Conservation (phyloP, 2,113 vertebrate genomes). For the Rhizomys pruinosus region DNA sequence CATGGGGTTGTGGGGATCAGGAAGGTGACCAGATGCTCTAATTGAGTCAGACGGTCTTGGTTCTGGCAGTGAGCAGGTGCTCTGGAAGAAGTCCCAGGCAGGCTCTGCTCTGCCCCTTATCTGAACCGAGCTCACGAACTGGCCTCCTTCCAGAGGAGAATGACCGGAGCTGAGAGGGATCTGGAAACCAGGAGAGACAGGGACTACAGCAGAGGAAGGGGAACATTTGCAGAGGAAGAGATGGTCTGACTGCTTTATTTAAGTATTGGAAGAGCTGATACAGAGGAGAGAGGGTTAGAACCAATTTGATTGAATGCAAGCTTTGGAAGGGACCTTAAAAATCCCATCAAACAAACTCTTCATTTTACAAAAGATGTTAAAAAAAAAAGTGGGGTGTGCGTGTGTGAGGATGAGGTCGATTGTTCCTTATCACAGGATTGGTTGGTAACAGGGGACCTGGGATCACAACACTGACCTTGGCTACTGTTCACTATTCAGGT, state of each 20-base stretch:
- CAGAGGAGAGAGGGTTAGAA: constrained; percentile 2
- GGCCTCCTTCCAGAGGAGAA: constrained; percentile 69
- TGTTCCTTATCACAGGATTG: background rate
- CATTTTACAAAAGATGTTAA: background rate
- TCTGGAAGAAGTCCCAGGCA: constrained; percentile 74
- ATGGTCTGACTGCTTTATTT: background rate
- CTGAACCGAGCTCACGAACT: constrained; percentile 74
- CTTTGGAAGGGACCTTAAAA: background rate
- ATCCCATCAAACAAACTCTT: background rate
- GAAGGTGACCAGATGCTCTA: constrained; percentile 75
- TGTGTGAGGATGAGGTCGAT: background rate
- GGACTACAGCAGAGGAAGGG: background rate
- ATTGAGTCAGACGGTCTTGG: constrained; percentile 62
- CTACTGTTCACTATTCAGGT: background rate
- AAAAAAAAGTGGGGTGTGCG: background rate
- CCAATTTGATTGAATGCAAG: background rate
- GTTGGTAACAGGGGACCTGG: background rate
- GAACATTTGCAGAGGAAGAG: constrained; percentile 4
- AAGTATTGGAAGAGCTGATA: background rate
- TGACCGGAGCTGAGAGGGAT: constrained; percentile 60
- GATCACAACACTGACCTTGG: background rate
- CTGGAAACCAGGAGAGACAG: constrained; percentile 51
- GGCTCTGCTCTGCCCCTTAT: constrained; percentile 74
- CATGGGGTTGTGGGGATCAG: constrained; percentile 28
- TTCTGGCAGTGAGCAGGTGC: constrained; percentile 74